A percentile compares a stretch with the other conserved stretches of the same genome.
phyloP scores from a whole-genome alignment of 1,140 invertebrate genomes.

The Galendromus occidentalis region DNA sequence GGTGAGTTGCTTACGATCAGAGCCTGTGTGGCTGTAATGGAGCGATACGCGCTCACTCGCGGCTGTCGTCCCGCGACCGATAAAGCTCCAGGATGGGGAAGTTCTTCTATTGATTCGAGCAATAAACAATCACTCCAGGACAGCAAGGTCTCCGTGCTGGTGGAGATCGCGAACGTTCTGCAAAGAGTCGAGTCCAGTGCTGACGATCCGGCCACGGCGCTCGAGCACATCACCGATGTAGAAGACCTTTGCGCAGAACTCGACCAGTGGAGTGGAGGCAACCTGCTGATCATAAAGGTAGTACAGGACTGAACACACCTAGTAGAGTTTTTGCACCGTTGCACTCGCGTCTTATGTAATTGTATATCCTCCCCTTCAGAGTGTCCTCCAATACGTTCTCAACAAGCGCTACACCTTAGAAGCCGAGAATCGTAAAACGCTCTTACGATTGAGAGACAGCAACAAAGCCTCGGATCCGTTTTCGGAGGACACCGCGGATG shows the following conservation, averaged over 20 bases:
- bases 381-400: not conserved
- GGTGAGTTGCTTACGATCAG: not conserved
- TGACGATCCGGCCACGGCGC: not conserved
- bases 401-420: conserved; percentile 8
- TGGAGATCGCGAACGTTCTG: not conserved
- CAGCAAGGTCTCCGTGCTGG: not conserved
- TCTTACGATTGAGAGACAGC: not conserved
- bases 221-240: not conserved
- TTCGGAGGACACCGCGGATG: too few species aligned
- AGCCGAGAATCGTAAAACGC: not conserved
- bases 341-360: too few species aligned
- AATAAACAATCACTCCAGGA: too few species aligned
- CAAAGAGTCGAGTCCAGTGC: not conserved
- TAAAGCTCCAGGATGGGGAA: too few species aligned
- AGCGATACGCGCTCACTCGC: too few species aligned
- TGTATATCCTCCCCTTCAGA: not conserved
- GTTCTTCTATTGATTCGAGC: too few species aligned
- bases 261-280: not conserved
- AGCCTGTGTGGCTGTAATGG: too few species aligned
- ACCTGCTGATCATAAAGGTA: not conserved
- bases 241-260: not conserved
- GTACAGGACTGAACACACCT: too few species aligned
- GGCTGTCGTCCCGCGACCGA: too few species aligned
- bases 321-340: too few species aligned
- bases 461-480: too few species aligned